phyloP scores from a whole-genome alignment of 2,888 invertebrate genomes.

The Eristalinus sepulchralis region DNA sequence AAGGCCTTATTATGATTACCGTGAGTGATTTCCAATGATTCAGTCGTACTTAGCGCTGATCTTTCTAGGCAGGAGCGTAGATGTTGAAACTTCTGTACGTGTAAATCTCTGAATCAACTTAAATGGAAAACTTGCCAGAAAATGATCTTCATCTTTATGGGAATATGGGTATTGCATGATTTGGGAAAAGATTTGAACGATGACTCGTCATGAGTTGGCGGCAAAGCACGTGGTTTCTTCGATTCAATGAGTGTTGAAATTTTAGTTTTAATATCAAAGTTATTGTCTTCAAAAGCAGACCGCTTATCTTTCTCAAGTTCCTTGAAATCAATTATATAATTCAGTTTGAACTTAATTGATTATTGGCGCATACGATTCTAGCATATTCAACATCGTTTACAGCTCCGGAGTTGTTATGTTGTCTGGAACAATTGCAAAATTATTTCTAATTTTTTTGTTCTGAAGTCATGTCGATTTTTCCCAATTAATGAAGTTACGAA shows the following conservation, averaged over 20 bases:
- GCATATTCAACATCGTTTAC: neutral
- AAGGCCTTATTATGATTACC: slow-evolving; percentile 4
- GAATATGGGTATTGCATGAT: neutral
- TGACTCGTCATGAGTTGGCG: neutral
- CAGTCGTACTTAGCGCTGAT: neutral
- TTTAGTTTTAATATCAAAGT: slow-evolving; percentile 2
- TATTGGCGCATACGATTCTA: neutral
- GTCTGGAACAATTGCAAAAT: neutral
- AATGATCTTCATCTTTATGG: slow-evolving; percentile 23
- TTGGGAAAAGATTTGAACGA: neutral
- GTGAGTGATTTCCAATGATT: slow-evolving; percentile 9
- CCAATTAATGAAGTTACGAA: too few species aligned
- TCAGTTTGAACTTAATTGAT: neutral
- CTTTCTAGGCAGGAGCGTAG: slow-evolving; percentile 19
- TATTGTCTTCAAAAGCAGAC: neutral
- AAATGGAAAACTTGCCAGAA: slow-evolving; percentile 18
- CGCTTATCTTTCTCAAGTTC: neutral
- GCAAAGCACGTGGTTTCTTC: neutral
- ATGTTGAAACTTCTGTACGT: slow-evolving; percentile 32
- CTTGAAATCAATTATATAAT: too few species aligned
- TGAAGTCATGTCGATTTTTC: too few species aligned
- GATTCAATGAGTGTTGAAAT: neutral
- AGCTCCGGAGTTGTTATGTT: neutral
- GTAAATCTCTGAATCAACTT: slow-evolving; percentile 12
- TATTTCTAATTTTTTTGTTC: slow-evolving; percentile 1